Percentiles rank a stretch among this genome's conserved stretches.
Conservation (phyloP, 2,888 invertebrate genomes). For the Ectropis crepuscularia region DNA sequence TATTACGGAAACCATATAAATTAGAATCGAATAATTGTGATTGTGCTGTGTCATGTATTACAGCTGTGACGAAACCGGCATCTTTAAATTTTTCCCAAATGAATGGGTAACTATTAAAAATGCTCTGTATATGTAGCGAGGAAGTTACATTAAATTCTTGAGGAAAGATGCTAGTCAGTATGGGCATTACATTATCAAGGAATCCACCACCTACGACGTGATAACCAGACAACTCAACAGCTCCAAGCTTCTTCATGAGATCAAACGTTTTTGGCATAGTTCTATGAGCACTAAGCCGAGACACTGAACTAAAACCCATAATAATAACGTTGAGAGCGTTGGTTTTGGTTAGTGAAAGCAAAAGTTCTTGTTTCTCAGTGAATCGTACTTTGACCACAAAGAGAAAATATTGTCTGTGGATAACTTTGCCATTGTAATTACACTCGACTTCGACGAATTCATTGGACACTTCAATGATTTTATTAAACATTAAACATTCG, state of each 20-base stretch:
- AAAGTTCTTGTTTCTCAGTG: neutral
- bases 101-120: too few relatives aligned
- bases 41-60: constrained; percentile 90
- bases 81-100: constrained; percentile 75
- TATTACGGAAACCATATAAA: constrained; percentile 77
- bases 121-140: too few relatives aligned
- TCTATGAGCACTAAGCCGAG: constrained; percentile 91
- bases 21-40: constrained; percentile 40
- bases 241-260: constrained; percentile 83
- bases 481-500: constrained; percentile 71
- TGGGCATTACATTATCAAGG: too few relatives aligned
- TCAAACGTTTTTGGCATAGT: constrained; percentile 89
- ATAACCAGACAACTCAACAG: constrained; percentile 91
- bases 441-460: constrained; percentile 90
- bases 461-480: constrained; percentile 61
- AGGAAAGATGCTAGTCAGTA: too few relatives aligned
- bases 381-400: constrained; percentile 79
- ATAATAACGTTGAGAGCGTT: constrained; percentile 87
- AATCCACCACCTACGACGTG: constrained; percentile 62
- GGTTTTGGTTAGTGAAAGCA: neutral
- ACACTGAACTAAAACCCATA: constrained; percentile 92
- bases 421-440: constrained; percentile 60
- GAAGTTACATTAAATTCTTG: too few relatives aligned
- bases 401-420: constrained; percentile 87
- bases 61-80: constrained; percentile 89